A percentile compares a stretch with the other conserved stretches of the same genome.
Evolutionary conservation across 2,113 vertebrate species (phyloP).

Genomic region (Verasper variegatus): DNA sequence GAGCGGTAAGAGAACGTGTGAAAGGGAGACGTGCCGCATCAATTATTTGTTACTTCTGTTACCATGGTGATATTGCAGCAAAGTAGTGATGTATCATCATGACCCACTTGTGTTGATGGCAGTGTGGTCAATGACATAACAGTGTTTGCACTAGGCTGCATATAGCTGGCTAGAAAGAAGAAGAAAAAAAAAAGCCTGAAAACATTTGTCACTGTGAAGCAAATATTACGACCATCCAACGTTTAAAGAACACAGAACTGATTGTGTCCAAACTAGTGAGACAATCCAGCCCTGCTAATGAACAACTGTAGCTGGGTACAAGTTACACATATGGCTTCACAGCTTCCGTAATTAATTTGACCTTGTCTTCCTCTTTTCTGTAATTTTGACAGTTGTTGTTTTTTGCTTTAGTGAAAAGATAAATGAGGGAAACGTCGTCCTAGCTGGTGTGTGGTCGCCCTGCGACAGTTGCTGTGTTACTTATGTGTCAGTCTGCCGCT

Average conservation of each 20-base stretch:
- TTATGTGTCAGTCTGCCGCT: conserved; percentile 80
- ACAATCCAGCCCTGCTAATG: background rate
- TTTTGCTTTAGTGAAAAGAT: conserved; percentile 59
- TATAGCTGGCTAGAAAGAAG: background rate
- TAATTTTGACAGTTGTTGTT: conserved; percentile 54
- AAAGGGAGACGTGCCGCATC: conserved; percentile 8
- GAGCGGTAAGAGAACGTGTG: background rate
- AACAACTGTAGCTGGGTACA: background rate
- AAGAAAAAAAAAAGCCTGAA: background rate
- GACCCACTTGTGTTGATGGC: conserved; percentile 50
- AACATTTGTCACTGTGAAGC: conserved; percentile 17
- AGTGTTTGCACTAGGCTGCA: conserved; percentile 7
- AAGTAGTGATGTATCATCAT: conserved; percentile 38
- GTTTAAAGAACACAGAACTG: background rate
- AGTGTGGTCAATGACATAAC: conserved; percentile 40
- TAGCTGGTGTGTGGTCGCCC: conserved; percentile 74
- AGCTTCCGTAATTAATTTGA: conserved; percentile 30
- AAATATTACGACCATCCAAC: background rate
- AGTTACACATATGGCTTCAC: conserved; percentile 44
- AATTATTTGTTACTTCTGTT: conserved; percentile 64
- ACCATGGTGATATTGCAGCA: conserved; percentile 43
- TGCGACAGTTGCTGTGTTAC: conserved; percentile 79
- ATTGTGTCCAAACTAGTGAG: no score
- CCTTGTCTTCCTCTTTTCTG: background rate
- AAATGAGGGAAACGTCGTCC: conserved; percentile 43